Conservation (phyloP, 1,140 invertebrate genomes). For the Trichonephila clavata region DNA sequence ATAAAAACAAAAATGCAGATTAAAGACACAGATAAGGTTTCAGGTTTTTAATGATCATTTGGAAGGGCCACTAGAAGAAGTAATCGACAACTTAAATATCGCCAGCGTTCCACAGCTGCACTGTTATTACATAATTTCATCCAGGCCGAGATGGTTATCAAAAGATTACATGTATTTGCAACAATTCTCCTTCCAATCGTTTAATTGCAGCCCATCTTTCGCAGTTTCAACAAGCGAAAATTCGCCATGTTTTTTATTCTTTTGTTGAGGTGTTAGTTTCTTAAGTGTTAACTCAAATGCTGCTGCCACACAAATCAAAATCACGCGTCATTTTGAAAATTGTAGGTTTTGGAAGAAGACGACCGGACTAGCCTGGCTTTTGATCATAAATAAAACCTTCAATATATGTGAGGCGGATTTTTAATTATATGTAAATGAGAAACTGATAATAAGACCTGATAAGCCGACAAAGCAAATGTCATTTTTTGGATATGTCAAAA, state of each 20-base stretch:
- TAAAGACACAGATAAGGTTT: constrained; percentile 5
- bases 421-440: constrained; percentile 32
- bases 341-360: neutral
- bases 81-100: constrained; percentile 41
- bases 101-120: neutral
- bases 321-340: constrained; percentile 25
- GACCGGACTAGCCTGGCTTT: too few relatives aligned
- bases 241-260: neutral
- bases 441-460: neutral
- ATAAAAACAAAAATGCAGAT: neutral
- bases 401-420: neutral
- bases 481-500: neutral
- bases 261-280: neutral
- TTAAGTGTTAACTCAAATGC: constrained; percentile 9
- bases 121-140: constrained; percentile 51
- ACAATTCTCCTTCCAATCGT: neutral
- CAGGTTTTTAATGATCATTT: constrained; percentile 36
- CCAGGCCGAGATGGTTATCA: constrained; percentile 32
- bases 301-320: neutral
- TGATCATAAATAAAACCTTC: too few relatives aligned
- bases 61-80: neutral
- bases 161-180: constrained; percentile 39
- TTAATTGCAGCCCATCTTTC: constrained; percentile 45
- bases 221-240: constrained; percentile 13
- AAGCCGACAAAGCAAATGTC: neutral